phyloP scores from a whole-genome alignment of 2,888 invertebrate species.

The Drosophila diplacantha region DNA sequence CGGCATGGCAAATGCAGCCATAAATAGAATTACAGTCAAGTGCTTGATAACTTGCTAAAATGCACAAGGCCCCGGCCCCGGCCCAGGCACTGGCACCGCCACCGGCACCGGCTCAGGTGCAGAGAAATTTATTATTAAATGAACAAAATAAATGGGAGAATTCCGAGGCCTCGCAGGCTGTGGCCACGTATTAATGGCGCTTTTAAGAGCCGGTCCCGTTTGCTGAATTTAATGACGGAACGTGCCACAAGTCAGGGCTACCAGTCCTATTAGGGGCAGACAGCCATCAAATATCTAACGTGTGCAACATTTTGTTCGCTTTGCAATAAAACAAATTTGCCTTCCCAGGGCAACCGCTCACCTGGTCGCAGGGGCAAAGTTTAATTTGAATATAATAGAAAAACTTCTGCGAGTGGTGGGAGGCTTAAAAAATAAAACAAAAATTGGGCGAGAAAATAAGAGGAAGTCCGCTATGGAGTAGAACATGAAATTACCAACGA shows the following conservation, averaged over 20 bases:
- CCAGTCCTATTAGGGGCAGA: slow-evolving; percentile 17
- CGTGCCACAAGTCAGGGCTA: slow-evolving; percentile 52
- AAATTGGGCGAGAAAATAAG: background rate
- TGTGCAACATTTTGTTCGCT: slow-evolving; percentile 26
- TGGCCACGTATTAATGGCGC: slow-evolving; percentile 39
- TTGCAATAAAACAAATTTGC: slow-evolving; percentile 34
- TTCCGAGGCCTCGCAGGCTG: slow-evolving; percentile 14
- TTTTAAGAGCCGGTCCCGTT: slow-evolving; percentile 31
- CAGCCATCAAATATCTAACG: slow-evolving; percentile 34
- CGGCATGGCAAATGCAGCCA: slow-evolving; percentile 60
- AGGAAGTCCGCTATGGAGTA: background rate
- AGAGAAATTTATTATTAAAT: slow-evolving; percentile 56
- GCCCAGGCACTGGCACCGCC: slow-evolving; percentile 6
- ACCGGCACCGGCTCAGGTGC: slow-evolving; percentile 33
- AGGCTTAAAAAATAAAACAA: slow-evolving; percentile 9
- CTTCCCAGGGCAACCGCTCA: slow-evolving; percentile 44
- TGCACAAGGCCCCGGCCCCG: slow-evolving; percentile 33
- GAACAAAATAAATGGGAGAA: slow-evolving; percentile 28
- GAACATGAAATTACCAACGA: slow-evolving; percentile 1
- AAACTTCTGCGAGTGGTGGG: slow-evolving; percentile 51
- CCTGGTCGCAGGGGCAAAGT: slow-evolving; percentile 50
- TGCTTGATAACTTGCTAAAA: slow-evolving; percentile 66
- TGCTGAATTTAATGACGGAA: slow-evolving; percentile 51
- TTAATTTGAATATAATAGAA: slow-evolving; percentile 74
- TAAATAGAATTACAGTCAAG: slow-evolving; percentile 70